Evolutionary conservation across 2,888 invertebrate species (phyloP), one percentile per base, ranked within the genome.

Genomic region (Drosophila planitibia): DNA sequence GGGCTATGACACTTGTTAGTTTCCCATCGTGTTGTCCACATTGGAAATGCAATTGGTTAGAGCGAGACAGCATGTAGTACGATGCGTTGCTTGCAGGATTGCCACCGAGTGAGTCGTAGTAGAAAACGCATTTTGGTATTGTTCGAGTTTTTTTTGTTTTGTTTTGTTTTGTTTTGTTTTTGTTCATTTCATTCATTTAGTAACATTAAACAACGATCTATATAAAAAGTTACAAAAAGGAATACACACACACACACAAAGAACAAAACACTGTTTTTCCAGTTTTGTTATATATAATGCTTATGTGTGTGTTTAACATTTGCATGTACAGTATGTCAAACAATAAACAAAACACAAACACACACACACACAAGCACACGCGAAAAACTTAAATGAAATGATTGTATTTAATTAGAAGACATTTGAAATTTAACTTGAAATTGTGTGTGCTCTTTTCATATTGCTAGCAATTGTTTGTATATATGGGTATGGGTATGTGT

Each of bases 1-100:
- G 60, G 51, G 47, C 25, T 64, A 76, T 73, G 76, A 77, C 79
- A 77, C 76, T 77, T 69, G 74, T 78, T 73, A 65, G 62, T 62
- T 74, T 32, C 22, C 39, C 44, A 19, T 59, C 6, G 9, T 44
- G 30, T 37, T 62, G 16, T 41, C 32, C 37, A 32, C 49, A 54
- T 54, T 41, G 32, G 47, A 39, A 33, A 47, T 55, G 68, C 47
- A 61, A 61, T 65, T 55, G 19, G 63, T 63, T 39, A 49, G 39
- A 73, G 62, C 64, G 58, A 66, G 67, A 78, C 70, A 64, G 51
- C 51, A 66, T 32, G 28, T 35, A 62, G 52, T 47, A 28, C 30
- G 28, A 54, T 33, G 58, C 28, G 57, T 49, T 33, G 37, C 12
- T 28, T 60, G 22, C 52, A 53, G 66, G 39, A 61, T 59, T 78